phyloP scores from a whole-genome alignment of 2,113 vertebrate genomes.

The Calyptommatus sinebrachiatus region DNA sequence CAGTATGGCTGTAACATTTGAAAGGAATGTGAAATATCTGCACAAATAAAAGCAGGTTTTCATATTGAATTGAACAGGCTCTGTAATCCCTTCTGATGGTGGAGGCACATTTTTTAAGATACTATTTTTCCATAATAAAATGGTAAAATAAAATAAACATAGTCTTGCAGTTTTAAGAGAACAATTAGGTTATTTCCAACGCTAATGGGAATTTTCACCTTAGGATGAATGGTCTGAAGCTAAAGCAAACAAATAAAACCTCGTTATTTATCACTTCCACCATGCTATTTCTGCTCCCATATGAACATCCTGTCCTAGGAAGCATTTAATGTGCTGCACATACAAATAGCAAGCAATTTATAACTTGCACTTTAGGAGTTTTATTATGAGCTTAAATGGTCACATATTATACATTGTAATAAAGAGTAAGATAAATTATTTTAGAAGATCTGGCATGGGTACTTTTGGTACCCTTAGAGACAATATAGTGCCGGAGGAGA shows the following conservation, averaged over 20 bases:
- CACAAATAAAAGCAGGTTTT: slow-evolving; percentile 49
- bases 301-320: not conserved
- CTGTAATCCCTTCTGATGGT: slow-evolving; percentile 49
- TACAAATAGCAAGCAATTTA: slow-evolving; percentile 30
- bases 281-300: slow-evolving; percentile 23
- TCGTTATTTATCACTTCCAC: slow-evolving; percentile 44
- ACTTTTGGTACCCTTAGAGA: too few species aligned
- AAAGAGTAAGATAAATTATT: slow-evolving; percentile 7
- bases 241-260: slow-evolving; percentile 31
- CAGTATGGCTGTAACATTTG: slow-evolving; percentile 22
- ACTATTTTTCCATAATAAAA: slow-evolving; percentile 12
- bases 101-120: slow-evolving; percentile 50
- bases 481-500: too few species aligned
- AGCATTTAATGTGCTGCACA: slow-evolving; percentile 29
- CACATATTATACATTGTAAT: slow-evolving; percentile 8
- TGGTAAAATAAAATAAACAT: slow-evolving; percentile 51
- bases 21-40: slow-evolving; percentile 14
- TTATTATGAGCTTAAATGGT: slow-evolving; percentile 36
- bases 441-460: not conserved
- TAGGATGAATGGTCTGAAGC: slow-evolving; percentile 44
- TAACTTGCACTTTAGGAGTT: not conserved
- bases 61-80: slow-evolving; percentile 57
- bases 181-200: slow-evolving; percentile 46
- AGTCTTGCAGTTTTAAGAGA: slow-evolving; percentile 15
- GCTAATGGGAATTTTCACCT: slow-evolving; percentile 49